These are phyloP conservation scores for Ammospiza maritima DNA, from an alignment of 2,797 vertebrate genomes.

Conservation along the genomic window DNA sequence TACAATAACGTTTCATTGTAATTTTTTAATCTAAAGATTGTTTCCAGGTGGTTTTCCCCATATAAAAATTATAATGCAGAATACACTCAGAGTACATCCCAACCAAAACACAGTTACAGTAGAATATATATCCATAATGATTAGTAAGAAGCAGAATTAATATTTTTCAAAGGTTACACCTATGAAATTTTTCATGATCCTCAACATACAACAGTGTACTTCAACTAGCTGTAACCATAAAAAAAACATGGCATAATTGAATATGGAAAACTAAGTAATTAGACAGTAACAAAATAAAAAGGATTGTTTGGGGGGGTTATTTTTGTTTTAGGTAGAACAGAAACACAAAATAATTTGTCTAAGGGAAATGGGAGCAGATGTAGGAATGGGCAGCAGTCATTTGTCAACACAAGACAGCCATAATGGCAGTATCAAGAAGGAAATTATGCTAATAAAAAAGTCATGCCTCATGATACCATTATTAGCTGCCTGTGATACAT, in stretches of 20 bases:
- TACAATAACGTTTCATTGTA: background rate
- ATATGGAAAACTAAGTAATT: background rate
- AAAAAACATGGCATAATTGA: background rate
- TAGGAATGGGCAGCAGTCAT: slow-evolving; percentile 48
- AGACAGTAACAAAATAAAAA: background rate
- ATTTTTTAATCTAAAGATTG: background rate
- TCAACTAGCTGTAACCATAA: background rate
- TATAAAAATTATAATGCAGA: background rate
- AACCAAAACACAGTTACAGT: background rate
- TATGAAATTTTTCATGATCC: background rate
- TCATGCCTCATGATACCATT: slow-evolving; percentile 13
- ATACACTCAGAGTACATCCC: background rate
- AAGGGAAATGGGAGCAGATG: slow-evolving; percentile 19
- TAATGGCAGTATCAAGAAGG: slow-evolving; percentile 24
- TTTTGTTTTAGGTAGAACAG: background rate
- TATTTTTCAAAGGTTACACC: slow-evolving; percentile 13
- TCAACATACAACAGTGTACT: background rate
- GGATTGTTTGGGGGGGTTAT: background rate
- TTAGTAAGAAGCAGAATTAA: background rate
- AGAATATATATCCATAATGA: background rate
- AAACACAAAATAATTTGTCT: background rate
- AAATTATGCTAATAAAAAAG: slow-evolving; percentile 53
- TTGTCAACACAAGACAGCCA: slow-evolving; percentile 46
- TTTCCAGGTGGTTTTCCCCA: background rate
- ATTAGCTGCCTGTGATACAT: background rate